A percentile compares a stretch with the other conserved stretches of the same genome.
phyloP scores from a whole-genome alignment of 2,797 vertebrate genomes.

The Danio aesculapii region DNA sequence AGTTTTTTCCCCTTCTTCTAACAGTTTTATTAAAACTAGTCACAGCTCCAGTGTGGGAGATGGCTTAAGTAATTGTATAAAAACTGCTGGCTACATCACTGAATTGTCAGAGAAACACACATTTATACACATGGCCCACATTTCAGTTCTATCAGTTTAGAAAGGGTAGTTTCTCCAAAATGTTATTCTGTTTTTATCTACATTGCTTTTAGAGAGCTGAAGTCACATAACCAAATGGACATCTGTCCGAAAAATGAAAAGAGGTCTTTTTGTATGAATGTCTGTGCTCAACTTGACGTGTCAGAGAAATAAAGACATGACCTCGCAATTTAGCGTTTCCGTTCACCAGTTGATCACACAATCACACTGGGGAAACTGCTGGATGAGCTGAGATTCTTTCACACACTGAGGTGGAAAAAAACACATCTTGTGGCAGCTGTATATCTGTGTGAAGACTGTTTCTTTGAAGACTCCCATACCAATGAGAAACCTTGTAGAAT shows the following conservation, averaged over 20 bases:
- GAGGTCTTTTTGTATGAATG: conserved; percentile 13
- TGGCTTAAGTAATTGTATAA: conserved; percentile 47
- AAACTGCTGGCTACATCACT: conserved; percentile 48
- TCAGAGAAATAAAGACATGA: conserved; percentile 44
- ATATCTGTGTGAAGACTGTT: neutral
- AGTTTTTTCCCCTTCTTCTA: conserved; percentile 19
- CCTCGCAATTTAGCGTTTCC: conserved; percentile 31
- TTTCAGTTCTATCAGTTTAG: neutral
- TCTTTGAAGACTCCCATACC: neutral
- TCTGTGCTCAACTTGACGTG: conserved; percentile 25
- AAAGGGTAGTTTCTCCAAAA: neutral
- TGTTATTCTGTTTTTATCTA: conserved; percentile 20
- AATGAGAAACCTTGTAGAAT: conserved; percentile 11
- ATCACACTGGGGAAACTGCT: neutral
- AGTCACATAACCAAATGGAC: neutral
- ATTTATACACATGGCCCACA: neutral
- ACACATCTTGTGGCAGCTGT: neutral
- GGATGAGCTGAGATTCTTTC: neutral
- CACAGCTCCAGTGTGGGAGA: conserved; percentile 23
- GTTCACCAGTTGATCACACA: neutral
- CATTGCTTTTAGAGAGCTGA: conserved; percentile 18
- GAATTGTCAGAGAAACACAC: conserved; percentile 22
- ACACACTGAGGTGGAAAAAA: neutral
- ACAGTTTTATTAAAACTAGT: conserved; percentile 25
- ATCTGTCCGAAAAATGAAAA: conserved; percentile 18